Conservation (phyloP, 30 jellyfish, hydroid and myxozoan species). For the Phacellophora camtschatica region DNA sequence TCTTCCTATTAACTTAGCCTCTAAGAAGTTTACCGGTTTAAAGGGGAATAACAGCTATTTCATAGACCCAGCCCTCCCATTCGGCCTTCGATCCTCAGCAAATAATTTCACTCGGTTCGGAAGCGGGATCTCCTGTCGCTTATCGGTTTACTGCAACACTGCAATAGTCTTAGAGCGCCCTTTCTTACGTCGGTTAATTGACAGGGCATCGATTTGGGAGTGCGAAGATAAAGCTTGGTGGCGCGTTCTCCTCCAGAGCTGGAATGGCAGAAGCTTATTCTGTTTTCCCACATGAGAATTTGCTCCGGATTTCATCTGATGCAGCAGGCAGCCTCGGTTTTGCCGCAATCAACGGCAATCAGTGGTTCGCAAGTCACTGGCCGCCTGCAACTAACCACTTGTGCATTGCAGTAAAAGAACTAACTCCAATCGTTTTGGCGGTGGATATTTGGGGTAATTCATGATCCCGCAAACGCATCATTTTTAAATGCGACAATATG, state of each 20-base stretch:
- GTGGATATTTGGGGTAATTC: slow-evolving; percentile 21
- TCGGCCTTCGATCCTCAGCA: too few relatives aligned
- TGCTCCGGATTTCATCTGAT: not conserved
- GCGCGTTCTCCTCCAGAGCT: slow-evolving; percentile 1
- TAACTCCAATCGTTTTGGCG: slow-evolving; percentile 37
- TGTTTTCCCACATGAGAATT: not conserved
- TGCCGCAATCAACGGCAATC: slow-evolving; percentile 1
- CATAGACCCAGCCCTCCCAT: too few relatives aligned
- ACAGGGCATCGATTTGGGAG: slow-evolving; percentile 48
- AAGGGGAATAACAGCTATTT: too few relatives aligned
- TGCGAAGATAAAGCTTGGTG: slow-evolving; percentile 61
- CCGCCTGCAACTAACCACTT: not conserved
- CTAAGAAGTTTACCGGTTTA: too few relatives aligned
- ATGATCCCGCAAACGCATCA: slow-evolving; percentile 1
- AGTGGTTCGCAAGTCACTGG: slow-evolving; percentile 21
- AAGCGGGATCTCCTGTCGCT: slow-evolving; percentile 60
- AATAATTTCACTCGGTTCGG: too few relatives aligned
- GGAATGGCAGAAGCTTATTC: slow-evolving; percentile 77
- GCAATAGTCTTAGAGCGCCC: not conserved
- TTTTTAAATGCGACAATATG: slow-evolving; percentile 5
- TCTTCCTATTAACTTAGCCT: too few relatives aligned
- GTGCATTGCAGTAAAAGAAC: slow-evolving; percentile 38
- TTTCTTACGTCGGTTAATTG: slow-evolving; percentile 31
- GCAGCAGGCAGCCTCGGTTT: slow-evolving; percentile 39
- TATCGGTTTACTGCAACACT: slow-evolving; percentile 49